These are phyloP conservation scores for Thripadectes ignobilis DNA, from an alignment of 2,797 vertebrate genomes.

Conservation along the genomic window DNA sequence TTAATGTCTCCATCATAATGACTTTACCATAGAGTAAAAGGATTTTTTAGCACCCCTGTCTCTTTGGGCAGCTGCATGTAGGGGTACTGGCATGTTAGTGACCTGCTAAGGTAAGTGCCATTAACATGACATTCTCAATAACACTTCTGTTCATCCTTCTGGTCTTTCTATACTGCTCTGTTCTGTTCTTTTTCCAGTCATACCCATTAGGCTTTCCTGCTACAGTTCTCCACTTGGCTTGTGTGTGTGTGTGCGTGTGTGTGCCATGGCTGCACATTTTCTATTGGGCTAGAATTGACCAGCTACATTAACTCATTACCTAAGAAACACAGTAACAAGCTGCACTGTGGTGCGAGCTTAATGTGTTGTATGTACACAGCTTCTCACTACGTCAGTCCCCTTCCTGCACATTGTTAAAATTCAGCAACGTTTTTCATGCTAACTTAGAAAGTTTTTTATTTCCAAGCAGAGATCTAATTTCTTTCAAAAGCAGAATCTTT, in stretches of 20 bases:
- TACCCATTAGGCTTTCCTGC: background rate
- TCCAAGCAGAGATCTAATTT: background rate
- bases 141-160: background rate
- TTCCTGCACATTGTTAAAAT: background rate
- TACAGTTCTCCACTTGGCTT: background rate
- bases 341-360: background rate
- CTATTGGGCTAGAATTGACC: background rate
- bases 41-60: background rate
- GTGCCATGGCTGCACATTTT: background rate
- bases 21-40: background rate
- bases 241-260: background rate
- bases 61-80: background rate
- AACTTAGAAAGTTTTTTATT: background rate
- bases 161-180: background rate
- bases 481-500: background rate
- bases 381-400: background rate
- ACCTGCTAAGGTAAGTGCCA: background rate
- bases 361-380: background rate
- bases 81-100: background rate
- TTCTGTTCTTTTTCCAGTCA: background rate
- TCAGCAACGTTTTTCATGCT: background rate
- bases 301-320: background rate
- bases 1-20: background rate
- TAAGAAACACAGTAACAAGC: background rate
- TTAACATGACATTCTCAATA: accelerated